Conservation (phyloP, 2,113 vertebrate species). For the Myxocyprinus asiaticus region DNA sequence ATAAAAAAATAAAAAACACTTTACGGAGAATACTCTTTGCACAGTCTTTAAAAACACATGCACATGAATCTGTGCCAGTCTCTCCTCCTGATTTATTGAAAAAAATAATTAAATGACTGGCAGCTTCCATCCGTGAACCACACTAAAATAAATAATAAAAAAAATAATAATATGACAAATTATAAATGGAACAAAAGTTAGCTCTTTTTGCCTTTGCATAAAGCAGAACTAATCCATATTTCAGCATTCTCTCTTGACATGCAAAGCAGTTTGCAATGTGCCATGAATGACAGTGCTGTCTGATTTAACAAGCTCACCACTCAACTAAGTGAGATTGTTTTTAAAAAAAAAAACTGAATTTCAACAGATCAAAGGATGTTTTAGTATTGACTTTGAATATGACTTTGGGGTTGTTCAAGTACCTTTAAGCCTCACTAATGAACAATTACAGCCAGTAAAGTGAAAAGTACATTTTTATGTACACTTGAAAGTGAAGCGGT, state of each 20-base stretch:
- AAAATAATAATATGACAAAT: slow-evolving; percentile 1
- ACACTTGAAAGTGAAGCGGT: background rate
- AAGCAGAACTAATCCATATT: background rate
- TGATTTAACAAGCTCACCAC: slow-evolving; percentile 12
- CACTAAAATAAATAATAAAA: slow-evolving; percentile 20
- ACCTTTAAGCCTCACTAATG: background rate
- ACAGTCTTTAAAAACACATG: background rate
- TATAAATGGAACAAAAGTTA: background rate
- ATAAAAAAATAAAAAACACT: too few species aligned
- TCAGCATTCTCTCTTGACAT: slow-evolving; percentile 6
- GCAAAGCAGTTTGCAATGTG: slow-evolving; percentile 20
- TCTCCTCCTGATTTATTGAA: slow-evolving; percentile 14
- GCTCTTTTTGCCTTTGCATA: background rate
- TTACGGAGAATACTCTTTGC: background rate
- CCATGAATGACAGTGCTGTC: slow-evolving; percentile 9
- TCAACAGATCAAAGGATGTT: background rate
- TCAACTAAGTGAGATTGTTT: background rate
- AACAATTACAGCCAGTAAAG: background rate
- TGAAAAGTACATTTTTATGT: background rate
- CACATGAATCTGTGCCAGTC: background rate
- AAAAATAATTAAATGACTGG: background rate
- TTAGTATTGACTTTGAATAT: background rate
- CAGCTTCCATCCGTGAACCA: background rate
- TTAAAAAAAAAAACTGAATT: background rate
- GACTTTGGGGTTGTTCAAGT: background rate